Conservation (phyloP, 2,888 invertebrate species). For the Syritta pipiens region DNA sequence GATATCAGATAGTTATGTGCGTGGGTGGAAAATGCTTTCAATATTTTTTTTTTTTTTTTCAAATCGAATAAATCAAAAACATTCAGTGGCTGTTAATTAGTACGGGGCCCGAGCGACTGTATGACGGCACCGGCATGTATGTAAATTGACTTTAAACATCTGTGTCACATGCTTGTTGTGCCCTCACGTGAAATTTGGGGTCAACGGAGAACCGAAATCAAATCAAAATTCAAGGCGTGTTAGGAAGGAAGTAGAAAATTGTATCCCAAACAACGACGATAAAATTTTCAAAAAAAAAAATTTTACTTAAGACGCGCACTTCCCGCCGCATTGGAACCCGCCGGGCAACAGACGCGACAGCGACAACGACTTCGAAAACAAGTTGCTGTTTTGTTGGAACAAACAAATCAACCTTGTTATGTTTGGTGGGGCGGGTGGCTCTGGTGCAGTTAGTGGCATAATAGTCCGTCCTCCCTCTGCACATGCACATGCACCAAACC, state of each 20-base stretch:
- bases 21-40: not conserved
- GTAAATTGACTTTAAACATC: constrained; percentile 33
- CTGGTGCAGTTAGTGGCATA: constrained; percentile 45
- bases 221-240: constrained; percentile 24
- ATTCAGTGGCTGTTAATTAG: constrained; percentile 49
- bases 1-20: not conserved
- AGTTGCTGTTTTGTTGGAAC: constrained; percentile 29
- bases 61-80: constrained; percentile 54
- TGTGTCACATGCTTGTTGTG: constrained; percentile 24
- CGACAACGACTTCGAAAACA: constrained; percentile 22
- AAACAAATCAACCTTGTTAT: constrained; percentile 24
- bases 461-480: constrained; percentile 32
- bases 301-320: constrained; percentile 29
- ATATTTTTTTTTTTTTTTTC: not conserved
- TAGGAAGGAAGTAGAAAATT: constrained; percentile 48
- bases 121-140: constrained; percentile 46
- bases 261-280: constrained; percentile 15
- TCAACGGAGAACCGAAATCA: constrained; percentile 21
- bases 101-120: not conserved
- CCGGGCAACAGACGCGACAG: constrained; percentile 9
- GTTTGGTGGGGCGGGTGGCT: not conserved
- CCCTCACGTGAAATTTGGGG: constrained; percentile 44
- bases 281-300: constrained; percentile 44
- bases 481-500: constrained; percentile 43
- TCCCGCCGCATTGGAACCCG: constrained; percentile 33